A percentile compares a stretch with the other conserved stretches of the same genome.
phyloP scores from a whole-genome alignment of 2,113 vertebrate genomes.

The Cynoglossus semilaevis region DNA sequence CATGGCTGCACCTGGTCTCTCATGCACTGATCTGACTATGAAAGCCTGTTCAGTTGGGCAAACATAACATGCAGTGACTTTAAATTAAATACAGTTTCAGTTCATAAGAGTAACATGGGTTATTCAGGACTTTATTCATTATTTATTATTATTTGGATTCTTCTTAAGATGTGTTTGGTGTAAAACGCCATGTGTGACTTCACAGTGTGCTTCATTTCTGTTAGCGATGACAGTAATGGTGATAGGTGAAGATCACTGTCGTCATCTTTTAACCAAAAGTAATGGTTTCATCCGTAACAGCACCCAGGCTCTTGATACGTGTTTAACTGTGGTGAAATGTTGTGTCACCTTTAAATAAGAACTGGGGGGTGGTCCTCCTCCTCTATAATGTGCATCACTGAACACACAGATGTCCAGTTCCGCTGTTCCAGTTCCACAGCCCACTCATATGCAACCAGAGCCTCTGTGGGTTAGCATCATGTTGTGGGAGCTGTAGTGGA shows the following conservation, averaged over 20 bases:
- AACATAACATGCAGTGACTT: too few relatives aligned
- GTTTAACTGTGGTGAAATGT: slow-evolving; percentile 34
- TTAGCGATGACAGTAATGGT: too few relatives aligned
- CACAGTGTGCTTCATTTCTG: too few relatives aligned
- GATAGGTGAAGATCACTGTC: slow-evolving; percentile 10
- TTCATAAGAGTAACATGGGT: too few relatives aligned
- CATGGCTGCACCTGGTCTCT: too few relatives aligned
- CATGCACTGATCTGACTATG: too few relatives aligned
- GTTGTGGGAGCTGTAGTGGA: slow-evolving; percentile 60
- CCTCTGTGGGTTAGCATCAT: slow-evolving; percentile 49
- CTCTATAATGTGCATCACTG: slow-evolving; percentile 47
- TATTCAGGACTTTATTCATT: too few relatives aligned
- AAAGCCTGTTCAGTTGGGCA: too few relatives aligned
- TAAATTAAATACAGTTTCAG: too few relatives aligned
- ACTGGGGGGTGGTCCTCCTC: slow-evolving; percentile 24
- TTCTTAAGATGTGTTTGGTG: too few relatives aligned
- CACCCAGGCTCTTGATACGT: slow-evolving; percentile 32
- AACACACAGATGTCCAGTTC: slow-evolving; percentile 61
- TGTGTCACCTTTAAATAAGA: slow-evolving; percentile 62
- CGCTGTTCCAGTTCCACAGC: slow-evolving; percentile 64
- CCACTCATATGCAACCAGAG: slow-evolving; percentile 68
- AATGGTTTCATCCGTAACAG: slow-evolving; percentile 30
- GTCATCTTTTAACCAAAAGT: slow-evolving; percentile 8
- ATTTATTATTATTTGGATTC: too few relatives aligned
- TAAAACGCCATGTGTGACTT: too few relatives aligned